Conservation (phyloP, 2,797 vertebrate species). For the Sciaenops ocellatus region DNA sequence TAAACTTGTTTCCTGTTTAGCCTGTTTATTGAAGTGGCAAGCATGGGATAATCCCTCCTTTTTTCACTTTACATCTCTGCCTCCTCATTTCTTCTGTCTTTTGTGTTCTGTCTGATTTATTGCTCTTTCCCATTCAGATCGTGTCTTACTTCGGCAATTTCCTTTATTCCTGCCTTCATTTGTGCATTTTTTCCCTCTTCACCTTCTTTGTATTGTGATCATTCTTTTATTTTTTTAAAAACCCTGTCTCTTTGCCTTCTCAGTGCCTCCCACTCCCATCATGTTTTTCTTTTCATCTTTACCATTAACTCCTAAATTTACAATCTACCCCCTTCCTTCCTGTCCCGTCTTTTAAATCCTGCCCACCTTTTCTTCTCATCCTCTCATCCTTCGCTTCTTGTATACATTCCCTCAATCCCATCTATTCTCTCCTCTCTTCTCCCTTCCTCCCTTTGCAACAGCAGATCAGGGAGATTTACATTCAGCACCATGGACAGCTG, state of each 20-base stretch:
- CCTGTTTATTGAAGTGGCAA: slow-evolving; percentile 41
- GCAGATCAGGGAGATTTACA: slow-evolving; percentile 69
- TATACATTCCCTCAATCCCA: slow-evolving; percentile 60
- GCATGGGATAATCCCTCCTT: slow-evolving; percentile 25
- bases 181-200: slow-evolving; percentile 37
- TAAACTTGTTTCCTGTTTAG: slow-evolving; percentile 28
- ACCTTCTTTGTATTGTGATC: slow-evolving; percentile 38
- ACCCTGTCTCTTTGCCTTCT: slow-evolving; percentile 7
- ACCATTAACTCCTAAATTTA: slow-evolving; percentile 14
- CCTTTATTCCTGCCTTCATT: slow-evolving; percentile 22
- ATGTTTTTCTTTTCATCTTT: slow-evolving; percentile 30
- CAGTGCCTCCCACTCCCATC: slow-evolving; percentile 5
- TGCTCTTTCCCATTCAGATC: slow-evolving; percentile 36
- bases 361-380: slow-evolving; percentile 17
- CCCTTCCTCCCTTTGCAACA: slow-evolving; percentile 50
- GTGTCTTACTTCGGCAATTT: slow-evolving; percentile 32
- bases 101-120: slow-evolving; percentile 26
- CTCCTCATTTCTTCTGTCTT: slow-evolving; percentile 6
- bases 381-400: slow-evolving; percentile 44
- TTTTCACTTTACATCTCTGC: slow-evolving; percentile 10
- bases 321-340: not conserved
- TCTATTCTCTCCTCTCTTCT: slow-evolving; percentile 45
- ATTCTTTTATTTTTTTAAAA: slow-evolving; percentile 20
- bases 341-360: slow-evolving; percentile 39
- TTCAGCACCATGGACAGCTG: slow-evolving; percentile 73